Evolutionary conservation across 2,113 vertebrate species (phyloP).

Genomic region (Amazona vittata): DNA sequence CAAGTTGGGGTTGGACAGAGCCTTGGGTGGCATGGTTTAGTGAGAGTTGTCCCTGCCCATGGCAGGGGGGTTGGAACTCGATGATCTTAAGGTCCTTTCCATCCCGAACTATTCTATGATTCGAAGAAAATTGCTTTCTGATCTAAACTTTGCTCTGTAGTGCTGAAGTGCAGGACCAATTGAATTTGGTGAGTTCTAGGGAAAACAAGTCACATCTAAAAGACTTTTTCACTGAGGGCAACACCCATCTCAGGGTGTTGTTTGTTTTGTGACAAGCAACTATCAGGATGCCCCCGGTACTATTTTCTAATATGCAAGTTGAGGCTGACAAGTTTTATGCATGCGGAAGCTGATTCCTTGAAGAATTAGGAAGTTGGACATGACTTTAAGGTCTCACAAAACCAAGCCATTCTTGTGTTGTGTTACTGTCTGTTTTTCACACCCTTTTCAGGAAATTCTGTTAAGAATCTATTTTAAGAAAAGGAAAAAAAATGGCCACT

Average conservation of each 20-base stretch:
- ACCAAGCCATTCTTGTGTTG: not conserved
- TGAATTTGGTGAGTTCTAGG: not conserved
- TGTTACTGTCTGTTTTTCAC: not conserved
- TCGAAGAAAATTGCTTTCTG: slow-evolving; percentile 30
- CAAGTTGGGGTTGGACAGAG: too few species aligned
- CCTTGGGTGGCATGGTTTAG: too few species aligned
- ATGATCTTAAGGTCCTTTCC: too few species aligned
- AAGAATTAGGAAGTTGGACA: not conserved
- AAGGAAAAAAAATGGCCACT: not conserved
- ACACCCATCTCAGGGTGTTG: not conserved
- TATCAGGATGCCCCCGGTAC: not conserved
- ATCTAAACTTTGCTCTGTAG: slow-evolving; percentile 17
- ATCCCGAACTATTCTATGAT: not conserved
- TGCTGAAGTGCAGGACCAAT: slow-evolving; percentile 22
- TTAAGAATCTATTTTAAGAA: not conserved
- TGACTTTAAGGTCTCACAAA: not conserved
- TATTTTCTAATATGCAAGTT: not conserved
- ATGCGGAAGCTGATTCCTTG: not conserved
- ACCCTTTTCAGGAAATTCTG: not conserved
- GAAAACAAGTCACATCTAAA: not conserved
- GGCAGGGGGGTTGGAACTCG: too few species aligned
- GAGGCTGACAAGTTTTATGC: not conserved
- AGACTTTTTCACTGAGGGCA: not conserved
- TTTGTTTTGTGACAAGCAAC: not conserved
- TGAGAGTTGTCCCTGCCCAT: too few species aligned